Evolutionary conservation across 2,113 vertebrate genomes (phyloP), one percentile per base, ranked within the genome.

Genomic region (Nicator chloris): DNA sequence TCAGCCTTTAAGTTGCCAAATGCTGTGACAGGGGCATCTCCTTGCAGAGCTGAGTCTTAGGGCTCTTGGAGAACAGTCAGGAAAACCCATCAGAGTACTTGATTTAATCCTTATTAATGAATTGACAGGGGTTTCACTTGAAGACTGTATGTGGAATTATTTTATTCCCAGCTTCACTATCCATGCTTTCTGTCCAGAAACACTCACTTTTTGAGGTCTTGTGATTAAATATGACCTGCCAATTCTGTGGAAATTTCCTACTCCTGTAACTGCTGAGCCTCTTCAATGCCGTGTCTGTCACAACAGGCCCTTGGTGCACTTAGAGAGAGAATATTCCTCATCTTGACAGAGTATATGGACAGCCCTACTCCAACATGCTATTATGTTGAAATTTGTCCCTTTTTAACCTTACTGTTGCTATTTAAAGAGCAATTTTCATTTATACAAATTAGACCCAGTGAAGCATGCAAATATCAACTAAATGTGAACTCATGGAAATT

Each of bases 241-340:
- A 3, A 7, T 75, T 39, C 57, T 26, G 20, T 79, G 70, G 61
- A 85, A 91, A 82, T 79, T 75, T 17, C 42, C 82, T 75, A 11
- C 42, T 44, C 0, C 1, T 65, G 7, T 73, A 49, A 16, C 31
- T 72, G n/a, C 42, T 30, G 45, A 56, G 42, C 40, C 35, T 66
- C 64, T 65, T 73, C 0, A 0, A 11, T 31, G 7, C 2, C 0
- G 0, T 54, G 7, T 15, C 42, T 53, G 15, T 88, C 56, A 54
- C 51, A 77, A 8, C 28, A 66, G 26, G 7, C 6, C 16, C 11
- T 40, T n/a, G 33, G 6, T 70, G 47, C 23, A 75, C 12, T 18
- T 28, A 40, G n/a, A 57, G 27, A 76, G 63, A 83, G 63, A 91
- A 66, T 78, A 50, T 15, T 91, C 47, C 19, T 44, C 47, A 13